Conservation (phyloP, 2,888 invertebrate species). For the Acanthopleura granulata region DNA sequence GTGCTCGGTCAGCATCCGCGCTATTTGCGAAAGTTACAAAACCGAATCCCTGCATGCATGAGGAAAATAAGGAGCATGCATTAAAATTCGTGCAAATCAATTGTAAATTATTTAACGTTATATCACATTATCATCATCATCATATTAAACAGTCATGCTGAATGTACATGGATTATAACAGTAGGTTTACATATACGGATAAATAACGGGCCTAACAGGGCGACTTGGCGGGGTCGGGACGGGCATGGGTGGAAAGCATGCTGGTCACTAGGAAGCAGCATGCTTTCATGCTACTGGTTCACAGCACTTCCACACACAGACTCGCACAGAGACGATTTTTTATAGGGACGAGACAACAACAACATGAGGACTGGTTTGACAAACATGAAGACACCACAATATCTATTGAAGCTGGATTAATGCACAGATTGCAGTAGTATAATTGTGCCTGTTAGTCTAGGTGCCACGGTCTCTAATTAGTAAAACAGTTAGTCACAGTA, state of each 20-base stretch:
- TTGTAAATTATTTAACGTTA: slow-evolving; percentile 27
- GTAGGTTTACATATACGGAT: slow-evolving; percentile 23
- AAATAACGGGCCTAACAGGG: slow-evolving; percentile 15
- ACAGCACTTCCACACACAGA: neutral
- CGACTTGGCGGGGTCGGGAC: neutral
- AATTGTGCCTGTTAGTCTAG: slow-evolving; percentile 19
- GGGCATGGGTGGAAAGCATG: slow-evolving; percentile 32
- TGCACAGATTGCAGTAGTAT: slow-evolving; percentile 20
- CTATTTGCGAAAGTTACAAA: slow-evolving; percentile 99
- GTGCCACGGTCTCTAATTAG: slow-evolving; percentile 12
- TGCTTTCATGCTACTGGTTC: slow-evolving; percentile 37
- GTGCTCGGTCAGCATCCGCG: slow-evolving; percentile 99
- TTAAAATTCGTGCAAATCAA: slow-evolving; percentile 51
- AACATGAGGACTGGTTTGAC: neutral
- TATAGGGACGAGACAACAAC: neutral
- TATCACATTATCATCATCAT: slow-evolving; percentile 35
- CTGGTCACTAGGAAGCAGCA: slow-evolving; percentile 33
- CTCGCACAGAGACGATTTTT: neutral
- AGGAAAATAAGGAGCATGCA: slow-evolving; percentile 79
- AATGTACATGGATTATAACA: slow-evolving; percentile 24
- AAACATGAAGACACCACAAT: slow-evolving; percentile 3
- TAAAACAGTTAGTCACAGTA: slow-evolving; percentile 16
- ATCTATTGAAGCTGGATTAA: slow-evolving; percentile 18
- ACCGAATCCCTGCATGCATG: slow-evolving; percentile 98
- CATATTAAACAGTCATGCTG: slow-evolving; percentile 53